Evolutionary conservation across 1,140 invertebrate genomes (phyloP), one percentile per base, ranked within the genome.

Genomic region (Conus ventricosus): DNA sequence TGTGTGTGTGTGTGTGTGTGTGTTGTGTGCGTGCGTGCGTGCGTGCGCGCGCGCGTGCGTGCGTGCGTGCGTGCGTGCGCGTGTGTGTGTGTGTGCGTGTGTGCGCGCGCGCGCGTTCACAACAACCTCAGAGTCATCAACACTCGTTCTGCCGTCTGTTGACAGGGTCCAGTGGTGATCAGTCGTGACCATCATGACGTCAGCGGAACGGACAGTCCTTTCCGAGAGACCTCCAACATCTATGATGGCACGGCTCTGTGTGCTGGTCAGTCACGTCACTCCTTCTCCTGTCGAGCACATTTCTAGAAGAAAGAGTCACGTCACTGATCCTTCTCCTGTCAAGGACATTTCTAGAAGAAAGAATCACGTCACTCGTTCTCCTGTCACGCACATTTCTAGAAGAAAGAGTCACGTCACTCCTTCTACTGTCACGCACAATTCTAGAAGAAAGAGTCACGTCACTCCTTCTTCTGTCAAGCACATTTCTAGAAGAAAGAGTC

Each of bases 181-280:
- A 96, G 96, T 91, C 92, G 97, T 63, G 97, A 97, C 94, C 97
- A 97, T 92, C 97, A 97, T 93, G 97, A 97, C 94, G 97, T 97
- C 7, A 97, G 96, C 90, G 97, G 97, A 67, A 96, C 97, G 7
- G 97, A 97, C 93, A 96, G 96, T 91, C 97, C 97, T 11, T 97
- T 96, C 95, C 92, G 97, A 85, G 97, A 97, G 93, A 97, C 97
- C 1, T 96, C 97, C 51, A 97, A 97, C 92, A 96, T 97, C 67
- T 96, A 95, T 89, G 97, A 97, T 92, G 97, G 97, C 6, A 97
- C 97, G 3, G 96, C 96, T 5, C 96, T 97, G 89, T 96, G 96
- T 88, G 97, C 97, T 90, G 95, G 96, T 96, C 91, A 88, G 84
- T 78, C 51, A 3, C 39, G 0, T 39, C 39, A 39, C 39, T 39